These are phyloP conservation scores for Crotalus horridus DNA, from an alignment of 2,113 vertebrate species.

Conservation along the genomic window DNA sequence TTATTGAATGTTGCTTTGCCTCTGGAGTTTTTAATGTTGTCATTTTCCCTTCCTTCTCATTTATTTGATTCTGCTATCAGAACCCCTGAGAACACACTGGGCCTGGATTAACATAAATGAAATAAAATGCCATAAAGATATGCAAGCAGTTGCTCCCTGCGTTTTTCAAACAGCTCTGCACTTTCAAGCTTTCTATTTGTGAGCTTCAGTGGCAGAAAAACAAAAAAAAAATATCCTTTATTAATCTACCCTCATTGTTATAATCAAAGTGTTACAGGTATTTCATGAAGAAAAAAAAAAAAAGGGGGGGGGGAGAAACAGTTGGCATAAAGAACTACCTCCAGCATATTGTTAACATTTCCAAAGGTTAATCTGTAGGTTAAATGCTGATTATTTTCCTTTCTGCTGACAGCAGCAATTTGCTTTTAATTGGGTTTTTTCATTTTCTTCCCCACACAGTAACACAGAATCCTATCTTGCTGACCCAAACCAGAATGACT, in stretches of 20 bases:
- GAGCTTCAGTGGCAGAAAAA: background rate
- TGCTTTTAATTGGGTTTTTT: conserved; percentile 25
- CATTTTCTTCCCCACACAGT: background rate
- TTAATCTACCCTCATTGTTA: background rate
- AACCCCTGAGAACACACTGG: background rate
- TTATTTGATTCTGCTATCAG: background rate
- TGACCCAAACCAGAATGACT: conserved; percentile 21
- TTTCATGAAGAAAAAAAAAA: background rate
- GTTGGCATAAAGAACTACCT: conserved; percentile 12
- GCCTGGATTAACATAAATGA: background rate
- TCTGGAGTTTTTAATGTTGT: background rate
- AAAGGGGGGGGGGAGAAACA: background rate
- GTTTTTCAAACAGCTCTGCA: conserved; percentile 2
- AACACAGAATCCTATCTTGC: background rate
- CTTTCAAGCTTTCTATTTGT: background rate
- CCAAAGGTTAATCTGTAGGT: conserved; percentile 30
- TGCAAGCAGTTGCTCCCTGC: background rate
- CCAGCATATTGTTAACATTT: conserved; percentile 9
- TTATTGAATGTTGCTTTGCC: background rate
- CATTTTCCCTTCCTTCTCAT: background rate
- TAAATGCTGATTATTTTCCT: background rate
- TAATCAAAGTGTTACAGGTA: conserved; percentile 21
- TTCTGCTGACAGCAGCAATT: conserved; percentile 18
- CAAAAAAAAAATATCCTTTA: background rate
- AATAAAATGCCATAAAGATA: background rate